phyloP scores from a whole-genome alignment of 2,797 vertebrate genomes.

The Artibeus lituratus region DNA sequence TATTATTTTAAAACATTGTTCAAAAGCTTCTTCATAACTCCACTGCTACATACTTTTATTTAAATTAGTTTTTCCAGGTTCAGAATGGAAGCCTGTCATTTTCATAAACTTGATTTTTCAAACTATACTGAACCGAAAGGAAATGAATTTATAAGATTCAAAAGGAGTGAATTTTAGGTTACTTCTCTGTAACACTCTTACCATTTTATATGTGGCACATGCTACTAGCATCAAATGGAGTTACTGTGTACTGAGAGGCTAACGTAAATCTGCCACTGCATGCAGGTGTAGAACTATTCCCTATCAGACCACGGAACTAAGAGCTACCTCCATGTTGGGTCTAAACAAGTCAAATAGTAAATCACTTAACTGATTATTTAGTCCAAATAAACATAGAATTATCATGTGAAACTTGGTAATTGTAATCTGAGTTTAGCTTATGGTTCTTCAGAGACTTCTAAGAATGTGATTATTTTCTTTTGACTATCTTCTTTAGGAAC shows the following conservation, averaged over 20 bases:
- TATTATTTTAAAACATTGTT: conserved; percentile 37
- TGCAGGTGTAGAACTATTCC: not conserved
- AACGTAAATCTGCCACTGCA: conserved; percentile 8
- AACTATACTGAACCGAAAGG: not conserved
- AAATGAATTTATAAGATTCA: conserved; percentile 28
- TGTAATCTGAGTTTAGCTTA: conserved; percentile 37
- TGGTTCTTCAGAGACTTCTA: not conserved
- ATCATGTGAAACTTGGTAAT: not conserved
- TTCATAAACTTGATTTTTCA: conserved; percentile 42
- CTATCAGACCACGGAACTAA: not conserved
- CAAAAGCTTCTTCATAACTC: conserved; percentile 25
- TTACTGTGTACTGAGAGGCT: conserved; percentile 6
- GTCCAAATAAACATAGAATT: conserved; percentile 22
- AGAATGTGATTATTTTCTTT: conserved; percentile 16
- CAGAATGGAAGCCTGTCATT: conserved; percentile 1
- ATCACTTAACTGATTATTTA: conserved; percentile 8
- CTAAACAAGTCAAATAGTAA: not conserved
- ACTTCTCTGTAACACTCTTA: not conserved
- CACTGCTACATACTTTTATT: not conserved
- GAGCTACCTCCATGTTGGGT: not conserved
- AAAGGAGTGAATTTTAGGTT: conserved; percentile 17
- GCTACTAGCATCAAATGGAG: not conserved
- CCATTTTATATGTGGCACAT: not conserved
- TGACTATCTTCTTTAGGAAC: not conserved
- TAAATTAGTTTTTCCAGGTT: conserved; percentile 24